Evolutionary conservation across 1,140 invertebrate genomes (phyloP), one percentile per base, ranked within the genome.

Genomic region (Neelides sp.): DNA sequence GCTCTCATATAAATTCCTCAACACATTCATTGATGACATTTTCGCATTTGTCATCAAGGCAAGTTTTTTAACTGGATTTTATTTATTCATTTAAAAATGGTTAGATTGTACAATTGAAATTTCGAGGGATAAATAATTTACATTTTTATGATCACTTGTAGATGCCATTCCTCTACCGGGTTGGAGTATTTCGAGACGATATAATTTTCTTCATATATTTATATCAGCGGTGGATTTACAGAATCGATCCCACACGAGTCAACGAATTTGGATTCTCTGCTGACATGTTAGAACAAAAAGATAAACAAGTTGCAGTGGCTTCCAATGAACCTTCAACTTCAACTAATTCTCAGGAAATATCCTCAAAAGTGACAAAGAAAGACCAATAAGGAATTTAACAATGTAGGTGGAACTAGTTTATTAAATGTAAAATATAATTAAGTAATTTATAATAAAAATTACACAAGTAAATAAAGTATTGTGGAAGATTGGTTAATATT

Each of bases 1-100:
- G 94, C 80, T 98, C 77, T 94, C 92, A 12, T 98, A 98, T 65
- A 98, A 98, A 75, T 97, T 95, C 66, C 76, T 98, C n/a, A 98
- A 98, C 67, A 98, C 95, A 2, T 98, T 98, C 65, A 98, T 98
- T 64, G 95, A 98, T 72, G 95, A 98, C 70, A 92, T 98, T 59
- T 98, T 98, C 75, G 95, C 95, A 50, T 98, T 98, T 76, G 90
- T 98, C 48, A 98, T 98, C 55, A 95, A n/a, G n/a, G n/a, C n/a
- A n/a, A n/a, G n/a, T n/a, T n/a, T n/a, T n/a, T n/a, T n/a, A n/a
- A n/a, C n/a, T n/a, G n/a, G n/a, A n/a, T n/a, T n/a, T n/a, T n/a
- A n/a, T n/a, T n/a, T n/a, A n/a, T n/a, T n/a, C n/a, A n/a, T n/a
- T n/a, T n/a, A n/a, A n/a, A 95, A 72, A 98, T 98, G 94, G 95